Base-by-base conservation (phyloP, 2,797 vertebrate genomes). In the Paguma larvata region DNA sequence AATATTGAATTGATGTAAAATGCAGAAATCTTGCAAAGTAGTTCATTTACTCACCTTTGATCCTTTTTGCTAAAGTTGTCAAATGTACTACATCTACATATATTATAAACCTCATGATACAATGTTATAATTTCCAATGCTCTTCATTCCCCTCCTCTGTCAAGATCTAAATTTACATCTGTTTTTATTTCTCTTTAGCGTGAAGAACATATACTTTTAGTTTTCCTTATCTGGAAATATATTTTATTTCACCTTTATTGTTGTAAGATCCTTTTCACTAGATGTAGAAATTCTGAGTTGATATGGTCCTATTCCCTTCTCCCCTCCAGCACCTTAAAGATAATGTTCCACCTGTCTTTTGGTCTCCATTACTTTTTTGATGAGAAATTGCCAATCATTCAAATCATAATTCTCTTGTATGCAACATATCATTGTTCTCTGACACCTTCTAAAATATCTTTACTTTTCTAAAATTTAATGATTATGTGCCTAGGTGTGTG, bases 141-240 rank as follows among this genome's bases (percentile, higher is more conserved):
- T 94, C 34, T 79, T 91, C 38, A 91, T 70, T 21, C 30, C 8
- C 23, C 6, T 6, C 11, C 27, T 75, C 19, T 25, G 15, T 19
- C 6, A 92, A 68, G 59, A 90, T 46, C 27, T 90, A 34, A 86
- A 85, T 96, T 85, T 51, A 10, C 46, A 68, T 48, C 32, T 85
- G 48, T 62, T 86, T 75, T 63, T 62, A 80, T 79, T 94, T 85
- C 48, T 86, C 78, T 73, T 80, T 18, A 95, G 15, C 41, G 41
- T 88, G n/a, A 68, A 95, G n/a, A 79, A 59, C 59, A 91, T 19
- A 62, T 27, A 30, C n/a, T 82, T 56, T 83, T 25, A 83, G 46
- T 73, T 94, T 91, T 94, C 38, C 75, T 89, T 85, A 72, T 68
- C 6, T 88, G 48, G 41, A 94, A 84, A 89, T 85, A 2, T 67